Conservation (phyloP, 2,888 invertebrate species). For the Brachylomia viminalis region DNA sequence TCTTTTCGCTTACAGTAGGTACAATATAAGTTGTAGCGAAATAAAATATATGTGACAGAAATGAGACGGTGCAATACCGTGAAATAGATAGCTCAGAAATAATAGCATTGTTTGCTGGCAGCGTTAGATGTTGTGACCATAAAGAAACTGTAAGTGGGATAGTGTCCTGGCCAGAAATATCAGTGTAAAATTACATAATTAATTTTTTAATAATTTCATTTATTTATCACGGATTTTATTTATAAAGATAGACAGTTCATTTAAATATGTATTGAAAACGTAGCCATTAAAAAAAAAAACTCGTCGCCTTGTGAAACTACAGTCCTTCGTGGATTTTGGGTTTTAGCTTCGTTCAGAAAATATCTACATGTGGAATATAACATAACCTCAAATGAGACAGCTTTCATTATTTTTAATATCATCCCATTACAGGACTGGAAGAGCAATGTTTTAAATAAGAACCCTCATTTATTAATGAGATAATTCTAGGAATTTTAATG, state of each 20-base stretch:
- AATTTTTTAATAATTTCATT: no score
- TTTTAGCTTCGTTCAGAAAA: not conserved
- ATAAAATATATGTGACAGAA: constrained; percentile 9
- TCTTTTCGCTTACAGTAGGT: not conserved
- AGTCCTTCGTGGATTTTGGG: not conserved
- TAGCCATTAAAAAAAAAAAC: not conserved
- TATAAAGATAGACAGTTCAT: not conserved
- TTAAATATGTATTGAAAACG: not conserved
- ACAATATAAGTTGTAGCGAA: constrained; percentile 8
- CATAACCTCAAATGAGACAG: not conserved
- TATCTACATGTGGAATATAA: not conserved
- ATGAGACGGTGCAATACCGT: constrained; percentile 20
- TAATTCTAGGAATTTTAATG: not conserved
- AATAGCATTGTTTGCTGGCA: constrained; percentile 32
- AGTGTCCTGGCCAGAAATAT: not conserved
- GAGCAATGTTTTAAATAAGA: not conserved
- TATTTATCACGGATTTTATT: not conserved
- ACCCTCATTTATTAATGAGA: not conserved
- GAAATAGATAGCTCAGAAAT: constrained; percentile 37
- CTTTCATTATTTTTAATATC: not conserved
- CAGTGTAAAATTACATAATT: not conserved
- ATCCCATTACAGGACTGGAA: not conserved
- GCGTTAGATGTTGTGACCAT: not conserved
- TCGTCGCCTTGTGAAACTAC: not conserved
- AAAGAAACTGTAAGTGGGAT: not conserved